A percentile compares a stretch with the other conserved stretches of the same genome.
Evolutionary conservation across 2,797 vertebrate genomes (phyloP).

Genomic region (Poecile montanus): DNA sequence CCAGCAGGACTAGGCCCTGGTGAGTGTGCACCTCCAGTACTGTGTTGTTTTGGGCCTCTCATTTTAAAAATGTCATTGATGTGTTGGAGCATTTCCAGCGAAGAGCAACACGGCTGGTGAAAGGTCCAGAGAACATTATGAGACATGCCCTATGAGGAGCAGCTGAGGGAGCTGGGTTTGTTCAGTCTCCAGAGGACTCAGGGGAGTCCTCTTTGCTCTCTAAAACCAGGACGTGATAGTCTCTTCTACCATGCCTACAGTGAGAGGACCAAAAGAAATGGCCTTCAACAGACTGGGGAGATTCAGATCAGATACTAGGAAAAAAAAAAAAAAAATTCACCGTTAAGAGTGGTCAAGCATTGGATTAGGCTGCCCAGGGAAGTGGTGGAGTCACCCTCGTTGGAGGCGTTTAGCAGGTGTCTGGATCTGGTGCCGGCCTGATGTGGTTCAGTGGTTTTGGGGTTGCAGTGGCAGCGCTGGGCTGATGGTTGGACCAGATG

Average conservation of each 20-base stretch:
- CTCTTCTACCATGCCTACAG: background rate
- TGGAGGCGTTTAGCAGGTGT: background rate
- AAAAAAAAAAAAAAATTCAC: background rate
- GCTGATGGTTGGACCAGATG: background rate
- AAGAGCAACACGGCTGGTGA: background rate
- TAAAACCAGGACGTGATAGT: background rate
- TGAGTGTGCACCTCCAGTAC: background rate
- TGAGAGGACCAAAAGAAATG: background rate
- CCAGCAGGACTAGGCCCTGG: background rate
- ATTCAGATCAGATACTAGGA: background rate
- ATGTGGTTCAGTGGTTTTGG: background rate
- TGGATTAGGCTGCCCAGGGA: background rate
- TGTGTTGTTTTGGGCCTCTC: background rate
- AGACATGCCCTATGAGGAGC: background rate
- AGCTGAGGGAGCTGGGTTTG: background rate
- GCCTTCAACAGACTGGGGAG: background rate
- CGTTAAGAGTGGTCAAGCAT: background rate
- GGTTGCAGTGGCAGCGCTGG: background rate
- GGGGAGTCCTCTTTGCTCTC: background rate
- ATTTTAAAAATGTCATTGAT: background rate
- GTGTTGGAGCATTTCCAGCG: accelerated
- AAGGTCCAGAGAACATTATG: background rate
- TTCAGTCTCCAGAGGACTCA: background rate
- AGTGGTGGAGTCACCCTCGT: background rate
- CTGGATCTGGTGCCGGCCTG: background rate